Percentiles rank a stretch among this genome's conserved stretches.
Conservation (phyloP, 2,113 vertebrate species). For the Lophura nycthemera region DNA sequence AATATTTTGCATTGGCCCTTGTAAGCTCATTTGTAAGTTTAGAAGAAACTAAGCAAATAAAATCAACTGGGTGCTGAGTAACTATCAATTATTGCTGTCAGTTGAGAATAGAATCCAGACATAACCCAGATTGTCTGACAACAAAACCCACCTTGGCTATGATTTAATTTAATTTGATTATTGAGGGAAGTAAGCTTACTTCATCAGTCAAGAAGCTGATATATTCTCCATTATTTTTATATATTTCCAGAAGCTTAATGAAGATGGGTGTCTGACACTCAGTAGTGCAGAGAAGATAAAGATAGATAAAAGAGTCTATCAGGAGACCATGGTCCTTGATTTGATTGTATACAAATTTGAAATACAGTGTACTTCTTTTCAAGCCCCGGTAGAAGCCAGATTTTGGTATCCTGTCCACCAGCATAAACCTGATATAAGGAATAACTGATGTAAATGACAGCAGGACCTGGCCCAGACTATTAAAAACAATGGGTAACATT, state of each 20-base stretch:
- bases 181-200: constrained; percentile 20
- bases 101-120: constrained; percentile 25
- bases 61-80: constrained; percentile 63
- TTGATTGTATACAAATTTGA: constrained; percentile 32
- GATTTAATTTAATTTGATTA: neutral
- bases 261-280: neutral
- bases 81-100: constrained; percentile 18
- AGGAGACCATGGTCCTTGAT: constrained; percentile 7
- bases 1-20: neutral
- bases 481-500: constrained; percentile 5
- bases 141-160: neutral
- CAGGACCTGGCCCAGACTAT: neutral
- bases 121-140: constrained; percentile 33
- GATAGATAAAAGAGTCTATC: neutral
- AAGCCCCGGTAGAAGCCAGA: neutral
- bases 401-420: constrained; percentile 43
- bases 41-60: constrained; percentile 45
- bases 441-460: constrained; percentile 8
- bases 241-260: constrained; percentile 9
- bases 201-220: constrained; percentile 24
- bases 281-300: constrained; percentile 1
- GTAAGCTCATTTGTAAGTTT: constrained; percentile 42
- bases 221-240: constrained; percentile 15
- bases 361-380: neutral
- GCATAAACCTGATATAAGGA: neutral